These are phyloP conservation scores for Cheilosia pagana DNA, from an alignment of 2,888 invertebrate species.

Conservation along the genomic window DNA sequence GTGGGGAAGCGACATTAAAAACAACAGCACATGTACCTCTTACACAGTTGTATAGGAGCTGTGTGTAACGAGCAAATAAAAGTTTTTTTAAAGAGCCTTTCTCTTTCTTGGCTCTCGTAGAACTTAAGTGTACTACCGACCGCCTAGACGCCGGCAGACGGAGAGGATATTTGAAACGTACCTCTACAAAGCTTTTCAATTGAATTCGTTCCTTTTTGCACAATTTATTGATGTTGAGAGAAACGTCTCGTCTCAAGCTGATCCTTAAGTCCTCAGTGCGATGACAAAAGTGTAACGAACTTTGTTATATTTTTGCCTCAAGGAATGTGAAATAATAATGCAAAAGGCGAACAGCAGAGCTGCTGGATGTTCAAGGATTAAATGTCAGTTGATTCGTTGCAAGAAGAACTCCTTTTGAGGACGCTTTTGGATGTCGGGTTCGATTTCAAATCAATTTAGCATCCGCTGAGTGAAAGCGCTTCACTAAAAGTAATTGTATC, in stretches of 20 bases:
- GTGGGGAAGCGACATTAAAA: conserved; percentile 17
- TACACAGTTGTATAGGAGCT: not conserved
- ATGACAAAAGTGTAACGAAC: conserved; percentile 48
- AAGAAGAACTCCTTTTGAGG: no score
- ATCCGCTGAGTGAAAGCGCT: conserved; percentile 1
- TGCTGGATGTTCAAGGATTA: not conserved
- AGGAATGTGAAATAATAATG: not conserved
- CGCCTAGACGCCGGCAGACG: not conserved
- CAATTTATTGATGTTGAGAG: conserved; percentile 12
- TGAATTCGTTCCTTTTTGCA: conserved; percentile 2
- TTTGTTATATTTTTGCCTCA: conserved; percentile 17
- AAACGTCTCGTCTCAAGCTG: conserved; percentile 66
- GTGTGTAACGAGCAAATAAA: not conserved
- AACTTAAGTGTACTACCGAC: conserved; percentile 20
- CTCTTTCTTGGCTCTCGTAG: conserved; percentile 4
- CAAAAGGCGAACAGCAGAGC: not conserved
- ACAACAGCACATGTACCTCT: conserved; percentile 1
- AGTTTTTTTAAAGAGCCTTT: not conserved
- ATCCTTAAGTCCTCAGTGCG: conserved; percentile 24
- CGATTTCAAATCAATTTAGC: not conserved
- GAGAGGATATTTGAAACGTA: conserved; percentile 5
- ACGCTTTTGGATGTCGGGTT: not conserved
- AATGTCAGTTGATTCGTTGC: no score
- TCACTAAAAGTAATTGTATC: not conserved
- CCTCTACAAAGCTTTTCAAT: conserved; percentile 29